Conservation (phyloP, 23 tunicate genomes). For the Ciona savignyi region DNA sequence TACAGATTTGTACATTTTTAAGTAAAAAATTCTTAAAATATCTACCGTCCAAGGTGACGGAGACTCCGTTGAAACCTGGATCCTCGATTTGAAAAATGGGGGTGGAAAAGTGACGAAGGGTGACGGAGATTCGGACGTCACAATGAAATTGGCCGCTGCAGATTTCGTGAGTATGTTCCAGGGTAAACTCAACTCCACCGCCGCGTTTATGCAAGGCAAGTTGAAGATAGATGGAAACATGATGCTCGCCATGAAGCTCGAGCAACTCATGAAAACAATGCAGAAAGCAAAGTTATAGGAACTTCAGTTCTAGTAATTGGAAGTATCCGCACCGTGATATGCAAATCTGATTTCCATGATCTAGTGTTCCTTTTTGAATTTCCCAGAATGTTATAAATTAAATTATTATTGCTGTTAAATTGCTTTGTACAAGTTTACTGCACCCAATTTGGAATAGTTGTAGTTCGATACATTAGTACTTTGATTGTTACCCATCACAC, state of each 20-base stretch:
- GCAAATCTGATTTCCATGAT: not conserved
- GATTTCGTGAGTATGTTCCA: conserved; percentile 84
- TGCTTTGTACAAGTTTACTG: no score
- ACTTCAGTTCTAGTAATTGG: no score
- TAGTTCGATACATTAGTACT: no score
- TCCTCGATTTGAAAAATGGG: conserved; percentile 94
- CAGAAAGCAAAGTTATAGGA: conserved; percentile 42
- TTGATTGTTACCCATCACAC: no score
- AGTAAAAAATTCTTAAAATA: not conserved
- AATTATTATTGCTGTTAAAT: not conserved
- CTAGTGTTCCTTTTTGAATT: not conserved
- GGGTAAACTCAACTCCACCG: conserved; percentile 78
- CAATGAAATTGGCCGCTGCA: conserved; percentile 60
- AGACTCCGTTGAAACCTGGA: conserved; percentile 56
- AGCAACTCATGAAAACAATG: conserved; percentile 80
- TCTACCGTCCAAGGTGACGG: no score
- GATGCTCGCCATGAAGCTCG: conserved; percentile 96
- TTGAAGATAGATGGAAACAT: conserved; percentile 95
- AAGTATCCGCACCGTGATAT: not conserved
- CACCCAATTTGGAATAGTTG: no score
- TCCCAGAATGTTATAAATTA: not conserved
- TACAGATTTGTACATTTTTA: not conserved
- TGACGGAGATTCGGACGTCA: conserved; percentile 82
- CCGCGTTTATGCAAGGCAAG: conserved; percentile 95
- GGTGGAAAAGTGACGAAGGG: conserved; percentile 52